Evolutionary conservation across 1,140 invertebrate species (phyloP).

Genomic region (Drosophila jambulina): DNA sequence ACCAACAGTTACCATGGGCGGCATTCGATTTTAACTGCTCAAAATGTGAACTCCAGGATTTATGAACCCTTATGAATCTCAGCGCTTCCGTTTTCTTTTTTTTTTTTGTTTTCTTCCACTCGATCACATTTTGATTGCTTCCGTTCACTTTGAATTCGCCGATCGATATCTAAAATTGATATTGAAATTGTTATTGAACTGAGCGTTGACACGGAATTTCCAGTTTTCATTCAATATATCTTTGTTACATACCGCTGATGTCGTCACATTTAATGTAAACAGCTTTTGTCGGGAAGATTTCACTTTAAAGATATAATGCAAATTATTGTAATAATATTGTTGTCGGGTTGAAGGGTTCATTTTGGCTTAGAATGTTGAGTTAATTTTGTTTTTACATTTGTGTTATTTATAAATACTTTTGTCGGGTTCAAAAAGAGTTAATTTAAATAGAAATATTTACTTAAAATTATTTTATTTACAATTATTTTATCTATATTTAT

Average conservation of each 20-base stretch:
- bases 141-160: slow-evolving; percentile 33
- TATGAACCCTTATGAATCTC: slow-evolving; percentile 7
- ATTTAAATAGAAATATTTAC: neutral
- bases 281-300: neutral
- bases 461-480: too few species aligned
- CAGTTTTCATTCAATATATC: slow-evolving; percentile 20
- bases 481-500: neutral
- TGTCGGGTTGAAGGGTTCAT: neutral
- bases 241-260: slow-evolving; percentile 2
- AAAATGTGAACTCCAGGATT: neutral
- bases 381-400: neutral
- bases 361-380: neutral
- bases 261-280: slow-evolving; percentile 1
- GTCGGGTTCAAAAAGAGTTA: neutral
- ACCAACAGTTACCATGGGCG: slow-evolving; percentile 35
- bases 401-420: too few species aligned
- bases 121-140: slow-evolving; percentile 23
- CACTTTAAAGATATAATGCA: neutral
- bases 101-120: neutral
- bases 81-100: slow-evolving; percentile 4
- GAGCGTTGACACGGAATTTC: slow-evolving; percentile 1
- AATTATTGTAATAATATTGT: slow-evolving; percentile 6
- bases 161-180: slow-evolving; percentile 15
- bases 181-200: slow-evolving; percentile 17
- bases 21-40: neutral